Evolutionary conservation across 2,113 vertebrate genomes (phyloP).

Genomic region (Cyprinodon brontotheroides): DNA sequence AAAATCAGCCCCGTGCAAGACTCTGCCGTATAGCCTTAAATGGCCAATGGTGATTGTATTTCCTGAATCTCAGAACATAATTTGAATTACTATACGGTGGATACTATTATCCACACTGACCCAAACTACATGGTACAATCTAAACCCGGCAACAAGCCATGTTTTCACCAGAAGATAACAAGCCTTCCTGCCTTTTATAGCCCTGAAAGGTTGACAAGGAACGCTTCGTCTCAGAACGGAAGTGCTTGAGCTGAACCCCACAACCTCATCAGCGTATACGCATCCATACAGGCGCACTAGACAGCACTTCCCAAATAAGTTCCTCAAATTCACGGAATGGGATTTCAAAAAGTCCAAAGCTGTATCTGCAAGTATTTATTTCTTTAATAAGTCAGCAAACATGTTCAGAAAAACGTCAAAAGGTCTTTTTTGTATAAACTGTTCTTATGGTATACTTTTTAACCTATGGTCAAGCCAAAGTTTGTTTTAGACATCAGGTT

Average conservation of each 20-base stretch:
- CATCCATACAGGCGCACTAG: not conserved
- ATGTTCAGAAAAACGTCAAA: not conserved
- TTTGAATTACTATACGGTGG: too few species aligned
- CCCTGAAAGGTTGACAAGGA: not conserved
- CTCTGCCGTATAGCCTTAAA: too few species aligned
- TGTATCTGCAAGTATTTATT: too few species aligned
- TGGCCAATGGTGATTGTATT: too few species aligned
- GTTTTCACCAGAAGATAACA: not conserved
- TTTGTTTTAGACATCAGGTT: conserved; percentile 12
- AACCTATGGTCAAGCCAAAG: not conserved
- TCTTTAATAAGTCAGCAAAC: not conserved
- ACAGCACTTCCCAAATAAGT: not conserved
- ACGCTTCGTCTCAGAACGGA: conserved; percentile 29
- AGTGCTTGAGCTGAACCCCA: not conserved
- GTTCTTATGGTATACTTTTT: conserved; percentile 13
- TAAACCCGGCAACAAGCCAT: not conserved
- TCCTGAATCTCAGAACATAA: too few species aligned
- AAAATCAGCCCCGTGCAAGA: too few species aligned
- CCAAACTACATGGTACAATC: not conserved
- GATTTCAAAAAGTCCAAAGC: not conserved
- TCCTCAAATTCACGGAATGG: not conserved
- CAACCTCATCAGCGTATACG: not conserved
- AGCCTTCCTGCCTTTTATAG: not conserved
- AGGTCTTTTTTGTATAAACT: conserved; percentile 6
- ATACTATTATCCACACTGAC: not conserved